These are phyloP conservation scores for Aethina tumida DNA, from an alignment of 1,140 invertebrate species.

Conservation along the genomic window DNA sequence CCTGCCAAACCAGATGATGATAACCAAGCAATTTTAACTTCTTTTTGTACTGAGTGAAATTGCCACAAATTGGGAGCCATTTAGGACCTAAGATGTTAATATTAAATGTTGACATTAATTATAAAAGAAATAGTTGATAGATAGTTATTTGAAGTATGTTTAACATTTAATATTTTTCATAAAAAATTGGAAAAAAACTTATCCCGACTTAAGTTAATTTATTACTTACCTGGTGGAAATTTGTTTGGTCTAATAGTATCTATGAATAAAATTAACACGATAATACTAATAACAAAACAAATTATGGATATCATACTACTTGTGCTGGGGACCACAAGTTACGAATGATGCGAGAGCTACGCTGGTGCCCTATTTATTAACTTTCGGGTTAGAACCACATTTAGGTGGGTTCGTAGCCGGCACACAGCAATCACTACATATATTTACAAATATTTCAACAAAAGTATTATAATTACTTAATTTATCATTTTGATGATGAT, in stretches of 20 bases:
- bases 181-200: conserved; percentile 2
- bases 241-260: conserved; percentile 14
- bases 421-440: no score
- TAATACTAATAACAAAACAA: conserved; percentile 5
- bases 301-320: conserved; percentile 8
- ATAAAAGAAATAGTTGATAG: background rate
- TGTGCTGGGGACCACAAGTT: background rate
- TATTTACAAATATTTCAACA: no score
- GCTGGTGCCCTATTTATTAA: no score
- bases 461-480: no score
- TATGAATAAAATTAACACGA: background rate
- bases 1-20: conserved; percentile 49
- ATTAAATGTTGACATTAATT: background rate
- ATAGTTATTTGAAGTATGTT: no score
- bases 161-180: background rate
- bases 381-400: no score
- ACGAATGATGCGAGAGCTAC: background rate
- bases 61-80: conserved; percentile 58
- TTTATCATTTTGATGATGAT: no score
- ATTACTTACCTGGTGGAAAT: conserved; percentile 17
- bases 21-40: conserved; percentile 44
- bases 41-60: conserved; percentile 44
- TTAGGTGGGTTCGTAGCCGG: no score
- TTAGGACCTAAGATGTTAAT: conserved; percentile 48
- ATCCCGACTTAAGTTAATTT: background rate